These are phyloP conservation scores for Bombus impatiens DNA, from an alignment of 1,140 invertebrate genomes.

Conservation along the genomic window DNA sequence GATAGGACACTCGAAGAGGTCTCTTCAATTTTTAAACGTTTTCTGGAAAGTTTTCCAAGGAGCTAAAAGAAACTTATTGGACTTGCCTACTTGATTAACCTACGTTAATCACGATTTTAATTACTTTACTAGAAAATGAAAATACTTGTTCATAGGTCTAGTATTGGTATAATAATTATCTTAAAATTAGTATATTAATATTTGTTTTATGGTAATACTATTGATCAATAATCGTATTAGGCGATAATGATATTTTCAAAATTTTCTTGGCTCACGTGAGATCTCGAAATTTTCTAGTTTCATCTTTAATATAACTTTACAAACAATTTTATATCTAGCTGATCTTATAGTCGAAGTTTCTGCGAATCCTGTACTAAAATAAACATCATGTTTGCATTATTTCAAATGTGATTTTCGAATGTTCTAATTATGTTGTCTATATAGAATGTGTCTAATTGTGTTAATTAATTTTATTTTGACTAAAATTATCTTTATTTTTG, in stretches of 20 bases:
- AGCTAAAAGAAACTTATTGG: background rate
- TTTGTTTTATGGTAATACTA: background rate
- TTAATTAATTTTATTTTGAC: no score
- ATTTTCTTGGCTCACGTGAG: no score
- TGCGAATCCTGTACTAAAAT: background rate
- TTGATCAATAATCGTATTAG: background rate
- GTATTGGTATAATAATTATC: no score
- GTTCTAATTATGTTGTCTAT: no score
- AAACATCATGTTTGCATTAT: background rate
- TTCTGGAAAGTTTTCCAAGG: background rate
- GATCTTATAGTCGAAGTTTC: background rate
- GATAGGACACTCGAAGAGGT: background rate
- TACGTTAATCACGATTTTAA: no score
- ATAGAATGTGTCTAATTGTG: background rate
- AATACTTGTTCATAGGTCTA: background rate
- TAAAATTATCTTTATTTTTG: no score
- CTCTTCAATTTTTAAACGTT: conserved; percentile 19
- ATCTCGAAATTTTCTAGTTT: background rate
- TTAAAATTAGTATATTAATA: background rate
- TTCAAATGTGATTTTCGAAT: background rate
- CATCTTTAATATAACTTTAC: background rate
- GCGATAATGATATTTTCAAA: no score
- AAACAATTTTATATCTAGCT: background rate
- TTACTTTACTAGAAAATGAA: background rate
- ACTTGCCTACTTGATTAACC: background rate